Conservation (phyloP, 37 sponge, comb jelly and placozoan genomes). For the Cliona cf. orientalis region DNA sequence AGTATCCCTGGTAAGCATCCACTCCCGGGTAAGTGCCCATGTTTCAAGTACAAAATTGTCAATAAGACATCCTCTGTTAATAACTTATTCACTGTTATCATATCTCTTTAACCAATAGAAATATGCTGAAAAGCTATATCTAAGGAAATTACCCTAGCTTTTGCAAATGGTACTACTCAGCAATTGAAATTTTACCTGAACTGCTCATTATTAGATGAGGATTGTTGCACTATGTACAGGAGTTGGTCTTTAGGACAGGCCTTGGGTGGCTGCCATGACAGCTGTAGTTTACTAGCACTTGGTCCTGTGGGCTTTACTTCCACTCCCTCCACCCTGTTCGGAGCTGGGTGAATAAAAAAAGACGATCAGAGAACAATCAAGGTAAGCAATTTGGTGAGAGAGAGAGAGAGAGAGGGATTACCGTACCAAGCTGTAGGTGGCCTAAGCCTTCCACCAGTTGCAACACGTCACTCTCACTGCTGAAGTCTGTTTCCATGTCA, state of each 20-base stretch:
- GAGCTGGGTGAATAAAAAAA: neutral
- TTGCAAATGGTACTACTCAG: no score
- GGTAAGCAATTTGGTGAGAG: neutral
- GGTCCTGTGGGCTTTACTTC: constrained; percentile 15
- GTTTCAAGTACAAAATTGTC: no score
- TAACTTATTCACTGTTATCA: no score
- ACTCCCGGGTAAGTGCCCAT: no score
- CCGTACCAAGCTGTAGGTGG: constrained; percentile 1
- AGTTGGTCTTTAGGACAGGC: neutral
- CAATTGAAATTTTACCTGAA: no score
- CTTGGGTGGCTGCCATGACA: constrained; percentile 18
- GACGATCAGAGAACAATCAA: neutral
- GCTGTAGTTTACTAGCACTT: constrained; percentile 11
- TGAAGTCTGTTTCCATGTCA: constrained; percentile 15
- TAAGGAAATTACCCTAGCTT: no score
- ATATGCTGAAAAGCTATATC: no score
- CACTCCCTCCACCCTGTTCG: constrained; percentile 5
- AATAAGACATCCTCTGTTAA: no score
- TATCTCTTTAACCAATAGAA: no score
- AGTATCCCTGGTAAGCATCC: no score
- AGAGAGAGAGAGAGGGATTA: no score
- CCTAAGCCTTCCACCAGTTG: constrained; percentile 4
- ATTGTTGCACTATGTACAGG: neutral
- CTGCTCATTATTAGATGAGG: neutral
- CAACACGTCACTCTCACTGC: neutral